These are phyloP conservation scores for Neolamprologus modestus DNA, from an alignment of 2,113 vertebrate genomes.

Conservation along the genomic window DNA sequence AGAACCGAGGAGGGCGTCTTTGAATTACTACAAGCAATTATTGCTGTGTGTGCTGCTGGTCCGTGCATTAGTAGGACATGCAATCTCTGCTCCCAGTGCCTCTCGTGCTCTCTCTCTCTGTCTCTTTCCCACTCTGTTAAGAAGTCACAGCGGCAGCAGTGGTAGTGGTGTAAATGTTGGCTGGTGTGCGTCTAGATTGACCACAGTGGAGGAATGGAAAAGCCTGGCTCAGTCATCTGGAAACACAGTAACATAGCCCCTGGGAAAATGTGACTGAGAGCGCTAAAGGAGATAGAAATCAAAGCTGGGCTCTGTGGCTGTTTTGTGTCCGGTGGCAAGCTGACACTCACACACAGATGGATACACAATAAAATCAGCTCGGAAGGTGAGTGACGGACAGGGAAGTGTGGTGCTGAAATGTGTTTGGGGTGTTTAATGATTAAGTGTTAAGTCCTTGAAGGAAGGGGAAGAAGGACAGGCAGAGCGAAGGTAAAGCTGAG, in stretches of 20 bases:
- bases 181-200: slow-evolving; percentile 26
- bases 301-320: slow-evolving; percentile 23
- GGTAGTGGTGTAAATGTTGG: slow-evolving; percentile 46
- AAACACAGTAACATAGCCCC: slow-evolving; percentile 43
- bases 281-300: slow-evolving; percentile 55
- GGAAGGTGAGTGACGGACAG: neutral
- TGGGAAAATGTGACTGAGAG: slow-evolving; percentile 62
- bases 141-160: neutral
- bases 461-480: neutral
- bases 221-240: slow-evolving; percentile 58
- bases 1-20: slow-evolving; percentile 21
- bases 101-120: neutral
- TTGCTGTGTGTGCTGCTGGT: slow-evolving; percentile 31
- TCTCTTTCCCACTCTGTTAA: neutral
- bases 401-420: neutral
- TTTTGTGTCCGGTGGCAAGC: slow-evolving; percentile 39
- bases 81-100: neutral
- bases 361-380: neutral
- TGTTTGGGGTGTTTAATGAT: slow-evolving; percentile 38
- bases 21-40: slow-evolving; percentile 47
- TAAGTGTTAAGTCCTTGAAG: slow-evolving; percentile 44
- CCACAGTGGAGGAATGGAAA: slow-evolving; percentile 52
- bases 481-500: neutral
- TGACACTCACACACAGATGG: neutral
- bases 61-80: slow-evolving; percentile 5